Percentiles rank a stretch among this genome's conserved stretches.
These are phyloP conservation scores for Leptodirus hochenwartii DNA, from an alignment of 2,888 invertebrate genomes.

Conservation along the genomic window DNA sequence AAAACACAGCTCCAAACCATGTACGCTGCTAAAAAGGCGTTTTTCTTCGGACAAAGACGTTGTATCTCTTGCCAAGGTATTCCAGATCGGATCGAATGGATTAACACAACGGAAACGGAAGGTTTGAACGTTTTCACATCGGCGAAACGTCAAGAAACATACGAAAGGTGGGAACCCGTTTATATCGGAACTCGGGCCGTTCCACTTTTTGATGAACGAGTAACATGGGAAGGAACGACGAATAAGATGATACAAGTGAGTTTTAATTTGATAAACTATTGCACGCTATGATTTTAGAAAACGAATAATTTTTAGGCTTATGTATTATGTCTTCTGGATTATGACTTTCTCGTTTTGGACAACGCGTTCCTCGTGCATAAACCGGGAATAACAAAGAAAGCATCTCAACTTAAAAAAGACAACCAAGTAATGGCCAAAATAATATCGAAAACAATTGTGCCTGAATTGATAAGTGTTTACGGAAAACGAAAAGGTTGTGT, in stretches of 20 bases:
- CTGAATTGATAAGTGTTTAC: too few species aligned
- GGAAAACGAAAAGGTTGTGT: too few species aligned
- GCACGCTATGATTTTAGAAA: too few species aligned
- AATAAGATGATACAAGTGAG: constrained; percentile 16
- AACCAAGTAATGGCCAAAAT: too few species aligned
- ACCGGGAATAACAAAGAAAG: too few species aligned
- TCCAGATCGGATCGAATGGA: constrained; percentile 14
- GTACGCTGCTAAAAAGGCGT: constrained; percentile 15
- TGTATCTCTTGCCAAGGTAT: constrained; percentile 13
- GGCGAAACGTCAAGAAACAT: constrained; percentile 15
- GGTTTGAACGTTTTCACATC: constrained; percentile 17
- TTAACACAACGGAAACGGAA: constrained; percentile 12
- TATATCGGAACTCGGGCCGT: constrained; percentile 20
- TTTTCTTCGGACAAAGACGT: constrained; percentile 17
- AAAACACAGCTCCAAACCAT: constrained; percentile 16
- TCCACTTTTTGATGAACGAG: constrained; percentile 20
- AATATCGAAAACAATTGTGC: too few species aligned
- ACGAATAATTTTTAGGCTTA: too few species aligned
- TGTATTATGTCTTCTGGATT: too few species aligned
- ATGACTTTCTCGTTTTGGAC: too few species aligned
- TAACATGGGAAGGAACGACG: constrained; percentile 21
- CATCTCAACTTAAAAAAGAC: too few species aligned
- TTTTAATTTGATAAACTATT: too few species aligned
- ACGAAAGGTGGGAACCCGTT: constrained; percentile 20
- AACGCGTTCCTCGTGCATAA: too few species aligned